phyloP scores from a whole-genome alignment of 2,113 vertebrate species.

The Paratilapia polleni region DNA sequence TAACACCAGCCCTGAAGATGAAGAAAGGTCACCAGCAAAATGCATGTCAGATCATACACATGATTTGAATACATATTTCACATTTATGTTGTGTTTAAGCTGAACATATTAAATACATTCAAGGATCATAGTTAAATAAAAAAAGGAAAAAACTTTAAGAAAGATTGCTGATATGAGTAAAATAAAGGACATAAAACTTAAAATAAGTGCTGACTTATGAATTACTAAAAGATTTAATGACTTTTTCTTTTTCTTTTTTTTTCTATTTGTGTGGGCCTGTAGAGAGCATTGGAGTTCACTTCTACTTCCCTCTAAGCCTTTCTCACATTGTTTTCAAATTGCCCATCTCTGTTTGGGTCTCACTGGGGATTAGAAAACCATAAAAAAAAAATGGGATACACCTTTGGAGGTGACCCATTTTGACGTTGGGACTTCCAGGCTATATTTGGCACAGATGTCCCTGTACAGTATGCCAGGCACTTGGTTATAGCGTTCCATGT shows the following conservation, averaged over 20 bases:
- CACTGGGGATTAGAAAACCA: too few species aligned
- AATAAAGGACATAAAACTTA: background rate
- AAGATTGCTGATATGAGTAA: background rate
- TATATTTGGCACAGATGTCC: background rate
- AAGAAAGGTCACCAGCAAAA: background rate
- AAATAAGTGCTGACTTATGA: background rate
- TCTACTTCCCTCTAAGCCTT: too few species aligned
- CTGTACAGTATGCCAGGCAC: background rate
- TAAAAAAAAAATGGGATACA: too few species aligned
- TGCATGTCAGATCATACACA: background rate
- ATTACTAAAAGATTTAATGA: background rate
- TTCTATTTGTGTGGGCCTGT: background rate
- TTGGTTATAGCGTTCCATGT: too few species aligned
- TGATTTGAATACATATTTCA: slow-evolving; percentile 6
- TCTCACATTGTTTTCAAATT: too few species aligned
- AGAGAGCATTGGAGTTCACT: background rate
- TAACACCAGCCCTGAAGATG: slow-evolving; percentile 6
- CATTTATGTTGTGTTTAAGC: background rate
- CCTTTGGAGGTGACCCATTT: too few species aligned
- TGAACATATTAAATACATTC: background rate
- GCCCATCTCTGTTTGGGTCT: too few species aligned
- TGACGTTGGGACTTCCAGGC: background rate
- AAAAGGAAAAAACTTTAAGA: background rate
- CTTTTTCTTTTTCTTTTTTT: background rate
- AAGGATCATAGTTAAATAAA: background rate